Percentiles rank a stretch among this genome's conserved stretches.
phyloP scores from a whole-genome alignment of 2,888 invertebrate species.

The Caenorhabditis afra region DNA sequence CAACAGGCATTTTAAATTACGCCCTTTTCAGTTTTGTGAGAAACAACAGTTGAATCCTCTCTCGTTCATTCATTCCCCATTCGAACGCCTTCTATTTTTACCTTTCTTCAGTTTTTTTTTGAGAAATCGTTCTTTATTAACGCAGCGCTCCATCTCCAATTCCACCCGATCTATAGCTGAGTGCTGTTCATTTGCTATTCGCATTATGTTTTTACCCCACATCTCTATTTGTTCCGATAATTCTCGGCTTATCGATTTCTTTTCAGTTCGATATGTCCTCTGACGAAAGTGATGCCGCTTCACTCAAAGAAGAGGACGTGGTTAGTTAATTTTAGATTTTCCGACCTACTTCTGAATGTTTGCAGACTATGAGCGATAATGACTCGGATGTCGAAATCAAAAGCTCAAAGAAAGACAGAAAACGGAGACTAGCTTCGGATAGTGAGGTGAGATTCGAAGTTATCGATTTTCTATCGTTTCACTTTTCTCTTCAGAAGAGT shows the following conservation, averaged over 20 bases:
- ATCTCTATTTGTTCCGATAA: too few species aligned
- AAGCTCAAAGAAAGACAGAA: slow-evolving; percentile 57
- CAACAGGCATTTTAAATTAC: slow-evolving; percentile 4
- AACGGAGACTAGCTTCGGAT: slow-evolving; percentile 62
- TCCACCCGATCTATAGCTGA: too few species aligned
- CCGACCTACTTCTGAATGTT: not conserved
- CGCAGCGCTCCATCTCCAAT: too few species aligned
- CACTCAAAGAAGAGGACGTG: slow-evolving; percentile 44
- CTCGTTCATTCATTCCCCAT: not conserved
- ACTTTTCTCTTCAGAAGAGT: slow-evolving; percentile 33
- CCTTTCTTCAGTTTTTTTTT: too few species aligned
- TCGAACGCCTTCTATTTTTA: not conserved
- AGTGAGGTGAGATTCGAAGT: slow-evolving; percentile 80
- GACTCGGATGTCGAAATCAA: slow-evolving; percentile 54
- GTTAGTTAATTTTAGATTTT: slow-evolving; percentile 14
- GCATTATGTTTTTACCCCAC: too few species aligned
- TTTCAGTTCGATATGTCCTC: slow-evolving; percentile 67
- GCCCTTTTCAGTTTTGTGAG: not conserved
- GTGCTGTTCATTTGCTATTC: too few species aligned
- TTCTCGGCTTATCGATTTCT: not conserved
- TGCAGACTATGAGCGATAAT: slow-evolving; percentile 47
- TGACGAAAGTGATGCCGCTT: slow-evolving; percentile 69
- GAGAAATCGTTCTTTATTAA: too few species aligned
- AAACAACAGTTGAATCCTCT: not conserved
- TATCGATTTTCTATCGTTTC: not conserved